These are phyloP conservation scores for Drosophila novamexicana DNA, from an alignment of 1,140 invertebrate genomes.

Conservation along the genomic window DNA sequence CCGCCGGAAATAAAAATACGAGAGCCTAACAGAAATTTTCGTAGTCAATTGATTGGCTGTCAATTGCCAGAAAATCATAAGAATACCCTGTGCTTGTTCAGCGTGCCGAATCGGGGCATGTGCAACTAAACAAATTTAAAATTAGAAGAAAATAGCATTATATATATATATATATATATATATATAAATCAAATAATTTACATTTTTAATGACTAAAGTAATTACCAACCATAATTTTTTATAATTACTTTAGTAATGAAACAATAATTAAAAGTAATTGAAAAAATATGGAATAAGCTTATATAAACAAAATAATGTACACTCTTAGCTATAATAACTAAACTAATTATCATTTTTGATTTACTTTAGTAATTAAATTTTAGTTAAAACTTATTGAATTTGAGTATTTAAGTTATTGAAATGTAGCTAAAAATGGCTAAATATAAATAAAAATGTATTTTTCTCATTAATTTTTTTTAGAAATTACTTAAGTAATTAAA, in stretches of 20 bases:
- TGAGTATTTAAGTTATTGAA: no score
- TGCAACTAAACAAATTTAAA: background rate
- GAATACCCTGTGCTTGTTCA: conserved; percentile 7
- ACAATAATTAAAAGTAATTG: no score
- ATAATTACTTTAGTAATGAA: no score
- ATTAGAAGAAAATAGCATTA: background rate
- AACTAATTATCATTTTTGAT: no score
- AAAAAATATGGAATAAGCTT: no score
- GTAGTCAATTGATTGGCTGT: conserved; percentile 29
- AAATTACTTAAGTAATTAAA: background rate
- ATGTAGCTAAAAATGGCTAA: no score
- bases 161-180: no score
- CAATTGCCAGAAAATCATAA: conserved; percentile 22
- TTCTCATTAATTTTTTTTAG: background rate
- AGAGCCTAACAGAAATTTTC: background rate
- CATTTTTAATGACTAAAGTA: background rate
- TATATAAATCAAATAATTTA: background rate
- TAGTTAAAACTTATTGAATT: no score
- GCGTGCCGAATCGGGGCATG: background rate
- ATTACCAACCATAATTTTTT: background rate
- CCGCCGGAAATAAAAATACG: conserved; percentile 38
- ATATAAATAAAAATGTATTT: no score
- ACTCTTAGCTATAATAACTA: no score
- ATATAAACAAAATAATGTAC: no score
- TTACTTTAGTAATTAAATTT: no score